A percentile compares a stretch with the other conserved stretches of the same genome.
Conservation (phyloP, 2,797 vertebrate genomes). For the Hafferia zeledoni region DNA sequence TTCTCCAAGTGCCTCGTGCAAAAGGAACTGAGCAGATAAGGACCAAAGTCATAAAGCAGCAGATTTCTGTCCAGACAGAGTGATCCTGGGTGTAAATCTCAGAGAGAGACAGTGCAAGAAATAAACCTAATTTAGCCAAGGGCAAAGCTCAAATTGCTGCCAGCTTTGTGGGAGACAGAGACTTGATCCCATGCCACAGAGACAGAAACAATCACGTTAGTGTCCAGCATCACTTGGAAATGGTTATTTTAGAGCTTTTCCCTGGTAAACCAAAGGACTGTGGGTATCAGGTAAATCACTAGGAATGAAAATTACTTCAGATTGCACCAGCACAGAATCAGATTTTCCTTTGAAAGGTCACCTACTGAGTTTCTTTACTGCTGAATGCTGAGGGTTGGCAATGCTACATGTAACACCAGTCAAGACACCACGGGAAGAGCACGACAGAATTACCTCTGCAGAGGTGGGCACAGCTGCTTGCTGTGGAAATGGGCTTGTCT, state of each 20-base stretch:
- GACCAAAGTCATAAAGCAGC: neutral
- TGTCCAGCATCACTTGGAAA: neutral
- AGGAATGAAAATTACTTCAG: neutral
- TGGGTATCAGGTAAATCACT: neutral
- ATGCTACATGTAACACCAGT: neutral
- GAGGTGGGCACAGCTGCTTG: neutral
- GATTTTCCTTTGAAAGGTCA: neutral
- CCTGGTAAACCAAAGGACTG: neutral
- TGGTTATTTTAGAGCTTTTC: neutral
- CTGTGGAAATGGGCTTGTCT: neutral
- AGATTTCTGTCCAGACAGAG: neutral
- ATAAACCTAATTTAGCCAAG: neutral
- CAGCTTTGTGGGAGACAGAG: neutral
- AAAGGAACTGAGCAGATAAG: neutral
- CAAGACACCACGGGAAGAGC: neutral
- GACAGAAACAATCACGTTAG: neutral
- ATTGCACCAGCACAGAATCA: neutral
- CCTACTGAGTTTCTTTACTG: neutral
- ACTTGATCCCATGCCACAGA: neutral
- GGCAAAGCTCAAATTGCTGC: constrained; percentile 22
- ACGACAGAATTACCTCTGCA: neutral
- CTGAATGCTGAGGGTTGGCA: neutral
- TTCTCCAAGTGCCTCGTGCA: neutral
- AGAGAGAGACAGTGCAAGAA: neutral
- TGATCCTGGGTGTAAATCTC: neutral